Evolutionary conservation across 2,113 vertebrate species (phyloP).

Genomic region (Piaya cayana): DNA sequence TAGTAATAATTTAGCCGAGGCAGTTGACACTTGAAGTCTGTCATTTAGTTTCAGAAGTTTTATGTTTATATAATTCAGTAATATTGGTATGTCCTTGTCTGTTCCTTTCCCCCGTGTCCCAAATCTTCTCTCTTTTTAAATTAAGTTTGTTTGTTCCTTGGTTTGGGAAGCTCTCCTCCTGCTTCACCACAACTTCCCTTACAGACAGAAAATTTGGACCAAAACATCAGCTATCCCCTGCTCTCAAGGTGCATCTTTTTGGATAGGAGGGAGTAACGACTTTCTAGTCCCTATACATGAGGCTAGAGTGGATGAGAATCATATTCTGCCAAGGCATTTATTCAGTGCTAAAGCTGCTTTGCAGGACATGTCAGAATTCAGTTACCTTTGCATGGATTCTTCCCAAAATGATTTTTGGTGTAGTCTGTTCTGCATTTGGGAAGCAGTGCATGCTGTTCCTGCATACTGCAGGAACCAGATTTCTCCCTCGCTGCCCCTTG

Average conservation of each 20-base stretch:
- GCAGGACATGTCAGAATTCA: not conserved
- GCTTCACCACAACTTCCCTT: not conserved
- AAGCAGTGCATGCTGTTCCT: not conserved
- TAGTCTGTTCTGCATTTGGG: not conserved
- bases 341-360: not conserved
- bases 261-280: not conserved
- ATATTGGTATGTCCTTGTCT: not conserved
- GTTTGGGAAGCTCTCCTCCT: not conserved
- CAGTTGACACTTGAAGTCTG: too few relatives aligned
- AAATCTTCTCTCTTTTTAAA: not conserved
- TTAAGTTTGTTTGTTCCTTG: not conserved
- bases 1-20: too few relatives aligned
- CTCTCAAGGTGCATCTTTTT: not conserved
- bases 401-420: not conserved
- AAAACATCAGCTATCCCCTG: not conserved
- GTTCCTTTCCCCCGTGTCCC: not conserved
- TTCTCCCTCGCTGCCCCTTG: not conserved
- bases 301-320: not conserved
- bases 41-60: not conserved
- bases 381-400: not conserved
- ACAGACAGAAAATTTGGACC: not conserved
- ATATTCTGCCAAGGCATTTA: not conserved
- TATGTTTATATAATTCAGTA: not conserved
- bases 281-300: not conserved
- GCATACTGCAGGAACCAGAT: rapidly evolving